Evolutionary conservation across 2,797 vertebrate species (phyloP), one percentile per base, ranked within the genome.

Genomic region (Anisognathus igniventris): DNA sequence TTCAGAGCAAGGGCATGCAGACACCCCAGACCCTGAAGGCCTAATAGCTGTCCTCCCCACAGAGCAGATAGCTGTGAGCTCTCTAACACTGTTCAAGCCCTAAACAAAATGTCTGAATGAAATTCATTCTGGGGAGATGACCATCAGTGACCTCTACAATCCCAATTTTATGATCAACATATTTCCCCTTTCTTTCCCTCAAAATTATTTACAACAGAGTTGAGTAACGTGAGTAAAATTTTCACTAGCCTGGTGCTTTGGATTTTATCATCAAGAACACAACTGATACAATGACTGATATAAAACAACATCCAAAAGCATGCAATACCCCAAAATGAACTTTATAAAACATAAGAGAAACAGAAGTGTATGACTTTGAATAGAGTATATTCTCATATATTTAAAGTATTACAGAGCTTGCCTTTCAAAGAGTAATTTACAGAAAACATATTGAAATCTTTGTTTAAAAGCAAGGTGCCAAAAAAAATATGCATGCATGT

Each of bases 231-330:
- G 0, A 76, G 7, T 48, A 80, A 73, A 35, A 90, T 14, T 66
- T 53, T 82, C 74, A 44, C 10, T 64, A 79, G 27, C 28, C 33
- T 8, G 0, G 13, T 31, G 19, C 53, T 68, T 61, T 44, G 45
- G 37, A 58, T 71, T 90, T 88, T 37, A 70, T 74, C 68, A 53
- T 81, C 39, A 68, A 82, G 44, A 84, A 18, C 30, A 67, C 60
- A 66, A 67, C 35, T 35, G 47, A 65, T 44, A 50, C 21, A 72
- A 30, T 20, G 17, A 92, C 57, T 77, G 31, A 42, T 72, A 66
- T 33, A 64, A 96, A 94, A 70, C 14, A 70, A 28, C 13, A 73
- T 35, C 33, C n/a, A 92, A 89, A 72, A 33, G 10, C 54, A 58
- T 58, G 24, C 35, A 57, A 37, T 73, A 82, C 21, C 22, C 77